Evolutionary conservation across 2,113 vertebrate species (phyloP), one percentile per base, ranked within the genome.

Genomic region (Tonatia bakeri): DNA sequence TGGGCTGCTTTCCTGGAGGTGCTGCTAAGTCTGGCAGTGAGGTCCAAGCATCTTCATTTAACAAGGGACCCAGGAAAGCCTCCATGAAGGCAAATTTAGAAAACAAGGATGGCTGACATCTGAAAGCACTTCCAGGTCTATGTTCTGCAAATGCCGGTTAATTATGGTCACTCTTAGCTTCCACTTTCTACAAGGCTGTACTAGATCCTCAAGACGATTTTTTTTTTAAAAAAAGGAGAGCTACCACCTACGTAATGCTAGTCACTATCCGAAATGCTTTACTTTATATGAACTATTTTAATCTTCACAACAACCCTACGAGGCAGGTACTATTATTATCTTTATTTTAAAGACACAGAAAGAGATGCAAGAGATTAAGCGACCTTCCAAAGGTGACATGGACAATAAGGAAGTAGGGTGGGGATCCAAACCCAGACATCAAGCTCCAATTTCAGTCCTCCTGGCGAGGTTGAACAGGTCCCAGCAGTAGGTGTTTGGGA

Each of bases 281-380:
- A 26, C 45, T 45, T 61, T 52, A 70, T 45, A 16, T 59, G 65
- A 97, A 59, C 94, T 95, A 92, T 87, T 95, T 82, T 86, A 70
- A 91, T 95, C 73, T 91, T 91, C 69, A 50, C 36, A 79, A 86
- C 75, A 94, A 86, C 43, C 56, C 64, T 88, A 4, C 31, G 36
- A 75, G 65, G 11, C 24, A 92, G 1, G 12, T 80, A 70, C 59
- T 79, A 47, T 84, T 88, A 86, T 92, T 88, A 94, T 24, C 12
- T 36, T 47, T 95, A 45, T 86, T 91, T 94, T 87, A 69, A 94
- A 94, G 82, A 94, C 38, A 7, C 38, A 89, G 65, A 97, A 84
- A 83, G 61, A 92, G 47, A 91, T 47, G n/a, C 7, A 11, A 50
- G 40, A 95, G 65, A 88, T 80, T 59, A 93, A 75, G 31, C 86